Percentiles rank a stretch among this genome's conserved stretches.
These are phyloP conservation scores for Cotesia congregata DNA, from an alignment of 2,888 invertebrate genomes.

Conservation along the genomic window DNA sequence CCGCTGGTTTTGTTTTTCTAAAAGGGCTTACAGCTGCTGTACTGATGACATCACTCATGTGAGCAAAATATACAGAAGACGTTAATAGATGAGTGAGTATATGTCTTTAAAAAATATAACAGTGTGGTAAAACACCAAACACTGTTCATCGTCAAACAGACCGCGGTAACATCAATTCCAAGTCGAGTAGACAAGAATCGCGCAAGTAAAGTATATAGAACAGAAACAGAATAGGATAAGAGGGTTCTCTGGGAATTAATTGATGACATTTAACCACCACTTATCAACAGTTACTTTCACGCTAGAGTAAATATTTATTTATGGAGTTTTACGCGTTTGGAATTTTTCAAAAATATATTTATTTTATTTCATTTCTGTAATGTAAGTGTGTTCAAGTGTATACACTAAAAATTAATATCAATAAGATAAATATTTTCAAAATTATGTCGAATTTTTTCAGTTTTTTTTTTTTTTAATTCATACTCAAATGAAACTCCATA, in stretches of 20 bases:
- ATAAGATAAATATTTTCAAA: too few species aligned
- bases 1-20: conserved; percentile 39
- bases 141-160: conserved; percentile 17
- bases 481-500: too few species aligned
- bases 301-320: background rate
- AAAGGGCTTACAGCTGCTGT: conserved; percentile 44
- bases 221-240: background rate
- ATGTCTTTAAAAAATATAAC: conserved; percentile 16
- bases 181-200: background rate
- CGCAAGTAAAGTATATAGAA: background rate
- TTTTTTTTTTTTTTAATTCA: too few species aligned
- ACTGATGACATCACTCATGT: conserved; percentile 28
- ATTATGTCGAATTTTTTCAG: too few species aligned
- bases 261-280: conserved; percentile 20
- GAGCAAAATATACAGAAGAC: background rate
- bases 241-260: conserved; percentile 21
- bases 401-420: too few species aligned
- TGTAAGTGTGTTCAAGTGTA: too few species aligned
- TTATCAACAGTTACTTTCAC: conserved; percentile 16
- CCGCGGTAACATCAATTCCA: conserved; percentile 2
- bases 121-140: background rate
- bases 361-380: background rate
- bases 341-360: background rate
- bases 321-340: too few species aligned
- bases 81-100: background rate